These are phyloP conservation scores for Ariolimax columbianus DNA, from an alignment of 2,888 invertebrate genomes.

Conservation along the genomic window DNA sequence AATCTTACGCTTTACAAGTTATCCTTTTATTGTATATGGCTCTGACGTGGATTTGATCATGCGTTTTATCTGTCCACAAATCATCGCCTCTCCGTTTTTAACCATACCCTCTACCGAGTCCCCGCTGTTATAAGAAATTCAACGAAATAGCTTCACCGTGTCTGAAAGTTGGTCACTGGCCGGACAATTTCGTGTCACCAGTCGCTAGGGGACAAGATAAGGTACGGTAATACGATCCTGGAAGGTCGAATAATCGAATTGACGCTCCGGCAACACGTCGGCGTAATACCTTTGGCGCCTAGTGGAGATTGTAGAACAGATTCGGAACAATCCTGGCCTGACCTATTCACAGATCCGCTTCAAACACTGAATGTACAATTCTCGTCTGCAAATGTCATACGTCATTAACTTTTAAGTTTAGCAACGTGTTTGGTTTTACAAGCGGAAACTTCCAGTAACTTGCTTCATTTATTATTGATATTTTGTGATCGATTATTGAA, in stretches of 20 bases:
- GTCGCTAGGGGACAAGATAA: background rate
- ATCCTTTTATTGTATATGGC: background rate
- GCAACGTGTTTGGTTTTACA: no score
- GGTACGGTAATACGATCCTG: slow-evolving; percentile 3
- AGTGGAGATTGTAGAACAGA: background rate
- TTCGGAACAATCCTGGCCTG: background rate
- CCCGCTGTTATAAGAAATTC: background rate
- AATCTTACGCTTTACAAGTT: background rate
- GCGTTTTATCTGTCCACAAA: background rate
- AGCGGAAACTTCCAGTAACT: no score
- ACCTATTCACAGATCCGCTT: no score
- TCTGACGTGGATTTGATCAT: background rate
- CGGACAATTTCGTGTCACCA: background rate
- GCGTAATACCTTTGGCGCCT: background rate
- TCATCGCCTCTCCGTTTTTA: background rate
- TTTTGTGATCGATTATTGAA: no score
- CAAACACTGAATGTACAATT: no score
- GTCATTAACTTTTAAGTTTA: no score
- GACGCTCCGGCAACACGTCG: background rate
- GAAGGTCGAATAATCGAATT: background rate
- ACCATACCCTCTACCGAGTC: background rate
- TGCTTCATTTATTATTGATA: no score
- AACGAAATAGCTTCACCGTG: no score
- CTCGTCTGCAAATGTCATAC: no score
- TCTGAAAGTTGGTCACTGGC: slow-evolving; percentile 5